Conservation (phyloP, 1,140 invertebrate genomes). For the Megalonaias nervosa region DNA sequence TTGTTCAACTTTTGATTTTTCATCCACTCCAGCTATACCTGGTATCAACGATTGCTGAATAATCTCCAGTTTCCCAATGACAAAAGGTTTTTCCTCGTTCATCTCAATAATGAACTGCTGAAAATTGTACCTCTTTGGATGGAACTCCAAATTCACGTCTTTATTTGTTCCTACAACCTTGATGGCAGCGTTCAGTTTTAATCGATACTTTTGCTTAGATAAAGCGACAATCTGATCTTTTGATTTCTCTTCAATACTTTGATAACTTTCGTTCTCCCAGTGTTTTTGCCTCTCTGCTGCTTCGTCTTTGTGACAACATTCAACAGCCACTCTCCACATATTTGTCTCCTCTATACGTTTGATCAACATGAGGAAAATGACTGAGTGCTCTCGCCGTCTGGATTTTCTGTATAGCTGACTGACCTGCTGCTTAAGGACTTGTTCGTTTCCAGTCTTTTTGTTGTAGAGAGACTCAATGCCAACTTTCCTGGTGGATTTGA, state of each 20-base stretch:
- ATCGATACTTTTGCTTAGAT: constrained; percentile 17
- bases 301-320: constrained; percentile 21
- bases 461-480: not conserved
- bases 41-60: too few relatives aligned
- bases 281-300: not conserved
- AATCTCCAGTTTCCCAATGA: too few relatives aligned
- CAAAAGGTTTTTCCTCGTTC: not conserved
- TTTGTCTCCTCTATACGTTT: constrained; percentile 20
- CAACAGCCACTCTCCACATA: constrained; percentile 1
- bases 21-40: too few relatives aligned
- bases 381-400: constrained; percentile 8
- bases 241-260: not conserved
- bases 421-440: constrained; percentile 3
- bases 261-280: constrained; percentile 13
- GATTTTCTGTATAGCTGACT: constrained; percentile 18
- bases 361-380: constrained; percentile 7
- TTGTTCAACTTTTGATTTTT: too few relatives aligned
- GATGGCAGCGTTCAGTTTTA: not conserved
- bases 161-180: not conserved
- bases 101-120: not conserved
- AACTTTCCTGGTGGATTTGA: not conserved
- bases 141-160: constrained; percentile 10
- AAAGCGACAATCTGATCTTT: not conserved
- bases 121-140: constrained; percentile 17
- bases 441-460: not conserved